Evolutionary conservation across 2,113 vertebrate genomes (phyloP), one percentile per base, ranked within the genome.

Genomic region (Oplegnathus fasciatus): DNA sequence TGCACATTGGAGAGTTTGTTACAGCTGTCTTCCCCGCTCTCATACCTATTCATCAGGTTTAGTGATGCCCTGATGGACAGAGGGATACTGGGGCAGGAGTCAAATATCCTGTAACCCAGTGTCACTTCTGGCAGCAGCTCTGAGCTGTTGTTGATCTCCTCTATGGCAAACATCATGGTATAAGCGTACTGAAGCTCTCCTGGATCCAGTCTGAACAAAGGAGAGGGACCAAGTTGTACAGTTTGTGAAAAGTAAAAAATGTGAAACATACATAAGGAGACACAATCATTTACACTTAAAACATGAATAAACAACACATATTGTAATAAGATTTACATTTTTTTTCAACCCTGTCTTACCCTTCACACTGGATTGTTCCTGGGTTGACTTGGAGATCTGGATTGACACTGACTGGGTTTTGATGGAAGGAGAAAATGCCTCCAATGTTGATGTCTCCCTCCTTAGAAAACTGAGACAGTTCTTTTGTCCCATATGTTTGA

Each of bases 391-490:
- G 91, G 28, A 93, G 89, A 66, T 61, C 73, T 89, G 93, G 94
- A 88, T 90, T 92, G 66, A 94, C 91, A 86, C 40, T 89, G 84
- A 87, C 62, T 46, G 94, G 95, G 62, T 92, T 93, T 83, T 95
- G 94, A 80, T 96, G 94, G 81, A 96, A 95, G 85, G 95, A 95
- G 88, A 96, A 96, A 93, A 96, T 94, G 30, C 94, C 96, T 86
- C 96, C 96, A 86, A 96, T 94, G 78, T 85, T 93, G 78, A 95
- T 86, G 76, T 95, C 92, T 52, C 95, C 96, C 48, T 95, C 93
- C 82, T 93, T 95, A 70, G 88, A 94, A 92, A 96, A 96, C 82
- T 93, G 78, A 88, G 94, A 90, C 24, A 91, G 75, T 67, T 95
- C 92, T 93, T 94, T 90, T 60, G 91, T 89, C 22, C 93, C 93